Base-by-base conservation (phyloP, 2,113 vertebrate species). In the Aspiorhynchus laticeps region DNA sequence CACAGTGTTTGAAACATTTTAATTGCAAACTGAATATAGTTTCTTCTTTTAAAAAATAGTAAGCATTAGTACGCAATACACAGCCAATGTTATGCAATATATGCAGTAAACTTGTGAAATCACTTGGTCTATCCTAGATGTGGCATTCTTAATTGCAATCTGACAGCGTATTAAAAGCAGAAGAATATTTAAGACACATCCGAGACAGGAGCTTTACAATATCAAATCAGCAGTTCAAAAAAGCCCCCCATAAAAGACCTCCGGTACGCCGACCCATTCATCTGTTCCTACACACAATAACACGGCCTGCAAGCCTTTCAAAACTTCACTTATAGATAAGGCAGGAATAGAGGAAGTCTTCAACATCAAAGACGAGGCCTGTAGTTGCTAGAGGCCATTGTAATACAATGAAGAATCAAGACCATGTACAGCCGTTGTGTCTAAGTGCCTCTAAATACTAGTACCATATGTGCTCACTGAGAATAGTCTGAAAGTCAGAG, bases 401-500 rank as follows among this genome's bases (percentile, higher is more conserved):
- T 97, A 96, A 97, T 97, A 96, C 96, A 94, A 93, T 93, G 92
- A 95, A 95, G 96, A 96, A 95, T 95, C 95, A 97, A 95, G 96
- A 96, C 95, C 95, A 96, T 96, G 93, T 95, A 93, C 91, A 91
- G 92, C 91, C 87, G 95, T 93, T 95, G 91, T 91, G 91, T 93
- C 90, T 88, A 97, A 95, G 95, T 96, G 93, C 95, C 96, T 96
- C 95, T 92, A 95, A 94, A 95, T 94, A 95, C 96, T 95, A 95
- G 95, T 92, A 95, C 97, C 97, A 98, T 96, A 96, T 96, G 96
- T 97, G 96, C 96, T 93, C 95, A 96, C 95, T 96, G 95, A 95
- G 77, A 78, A 61, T 53, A 48, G 59, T 95, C 95, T 95, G 95
- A 95, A 94, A 92, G 53, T 94, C 93, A 95, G 95, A 95, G 93